phyloP scores from a whole-genome alignment of 1,140 invertebrate species.

The Scaptodrosophila lebanonensis region DNA sequence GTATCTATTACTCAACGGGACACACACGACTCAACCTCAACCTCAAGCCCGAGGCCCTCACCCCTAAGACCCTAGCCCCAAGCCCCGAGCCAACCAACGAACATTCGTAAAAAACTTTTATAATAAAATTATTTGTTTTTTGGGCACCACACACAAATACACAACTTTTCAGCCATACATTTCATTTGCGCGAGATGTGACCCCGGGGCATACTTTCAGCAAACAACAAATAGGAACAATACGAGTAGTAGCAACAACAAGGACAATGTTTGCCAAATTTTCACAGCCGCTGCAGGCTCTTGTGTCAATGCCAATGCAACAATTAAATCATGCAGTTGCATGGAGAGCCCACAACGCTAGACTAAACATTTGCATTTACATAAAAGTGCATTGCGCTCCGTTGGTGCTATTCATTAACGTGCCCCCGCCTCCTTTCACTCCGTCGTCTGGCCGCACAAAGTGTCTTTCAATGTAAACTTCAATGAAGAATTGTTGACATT shows the following conservation, averaged over 20 bases:
- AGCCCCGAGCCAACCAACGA: constrained; percentile 20
- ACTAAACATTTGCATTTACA: constrained; percentile 68
- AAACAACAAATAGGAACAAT: constrained; percentile 22
- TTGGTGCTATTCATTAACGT: constrained; percentile 63
- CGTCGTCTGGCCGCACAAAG: constrained; percentile 58
- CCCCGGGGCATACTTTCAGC: constrained; percentile 59
- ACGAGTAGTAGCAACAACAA: constrained; percentile 6
- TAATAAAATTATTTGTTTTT: constrained; percentile 75
- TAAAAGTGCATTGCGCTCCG: constrained; percentile 66
- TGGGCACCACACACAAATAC: constrained; percentile 55
- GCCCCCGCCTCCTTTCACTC: background rate
- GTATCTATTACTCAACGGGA: constrained; percentile 42
- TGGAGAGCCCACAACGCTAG: background rate
- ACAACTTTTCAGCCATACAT: constrained; percentile 71
- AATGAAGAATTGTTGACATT: constrained; percentile 72
- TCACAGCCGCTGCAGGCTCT: constrained; percentile 1
- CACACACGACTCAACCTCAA: too few species aligned
- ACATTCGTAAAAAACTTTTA: constrained; percentile 38
- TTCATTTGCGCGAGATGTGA: constrained; percentile 70
- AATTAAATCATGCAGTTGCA: constrained; percentile 58
- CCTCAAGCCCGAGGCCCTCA: too few species aligned
- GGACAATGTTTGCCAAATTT: constrained; percentile 58
- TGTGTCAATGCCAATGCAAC: constrained; percentile 40
- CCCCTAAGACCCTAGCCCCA: too few species aligned
- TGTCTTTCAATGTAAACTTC: constrained; percentile 74